Evolutionary conservation across 1,140 invertebrate species (phyloP), one percentile per base, ranked within the genome.

Genomic region (Tyrophagus putrescentiae): DNA sequence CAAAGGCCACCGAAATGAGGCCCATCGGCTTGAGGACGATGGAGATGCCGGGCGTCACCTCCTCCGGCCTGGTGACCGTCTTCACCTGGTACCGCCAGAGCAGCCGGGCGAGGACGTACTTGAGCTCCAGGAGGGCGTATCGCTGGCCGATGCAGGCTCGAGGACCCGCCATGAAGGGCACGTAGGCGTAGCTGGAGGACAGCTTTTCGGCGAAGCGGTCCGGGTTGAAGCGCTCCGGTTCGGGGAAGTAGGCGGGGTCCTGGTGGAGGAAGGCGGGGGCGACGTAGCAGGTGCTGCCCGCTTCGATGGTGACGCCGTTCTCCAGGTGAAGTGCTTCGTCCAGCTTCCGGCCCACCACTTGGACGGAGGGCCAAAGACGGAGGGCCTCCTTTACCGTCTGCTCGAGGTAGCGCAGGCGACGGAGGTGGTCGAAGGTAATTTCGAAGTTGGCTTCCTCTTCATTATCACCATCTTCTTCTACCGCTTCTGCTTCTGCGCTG

Each of bases 81-180:
- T 63, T 62, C 1, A 73, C 62, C 31, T 62, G 57, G 50, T 68
- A 73, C n/a, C 64, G 67, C 31, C 75, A 65, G 6, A 77, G 58
- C 9, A 76, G 64, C 1, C 68, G 65, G 1, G 74, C 69, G n/a
- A 80, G 61, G 6, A 78, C 64, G 1, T 73, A 71, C 66, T 80
- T 79, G 34, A 75, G 70, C 68, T 79, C 76, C 64, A 77, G 66
- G 62, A 73, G 52, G 6, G 79, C 79, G 70, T 80, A 81, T 64
- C 75, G 75, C 64, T 73, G 76, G 7, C 81, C 82, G 54, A 84
- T 80, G 66, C 82, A 87, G 67, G 84, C 85, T 62, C 84, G 76
- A 1, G 80, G 79, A 3, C 84, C 84, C 39, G 81, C 83, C 65
- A 82, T 84, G 68, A 87, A 86, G 7, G 83, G 83, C 21, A 84